Evolutionary conservation across 2,888 invertebrate genomes (phyloP).

Genomic region (Drosophila kanekoi): DNA sequence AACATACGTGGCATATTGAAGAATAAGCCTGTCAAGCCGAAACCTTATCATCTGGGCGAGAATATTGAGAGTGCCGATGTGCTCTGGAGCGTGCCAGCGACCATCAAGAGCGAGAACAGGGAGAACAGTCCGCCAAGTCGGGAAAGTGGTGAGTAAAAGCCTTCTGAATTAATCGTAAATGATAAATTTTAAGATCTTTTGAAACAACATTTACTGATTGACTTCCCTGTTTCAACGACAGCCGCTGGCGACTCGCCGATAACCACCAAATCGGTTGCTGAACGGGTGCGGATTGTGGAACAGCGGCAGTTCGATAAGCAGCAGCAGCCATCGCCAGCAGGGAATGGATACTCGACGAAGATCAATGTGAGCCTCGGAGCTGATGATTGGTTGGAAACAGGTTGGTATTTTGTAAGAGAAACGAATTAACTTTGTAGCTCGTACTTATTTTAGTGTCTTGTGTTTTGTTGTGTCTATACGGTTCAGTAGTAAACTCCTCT

Average conservation of each 20-base stretch:
- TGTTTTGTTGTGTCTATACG: slow-evolving; percentile 67
- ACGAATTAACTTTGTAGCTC: slow-evolving; percentile 50
- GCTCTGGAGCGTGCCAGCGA: slow-evolving; percentile 86
- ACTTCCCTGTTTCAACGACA: slow-evolving; percentile 8
- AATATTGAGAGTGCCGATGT: slow-evolving; percentile 86
- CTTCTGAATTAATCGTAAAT: not conserved
- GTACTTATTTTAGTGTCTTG: slow-evolving; percentile 46
- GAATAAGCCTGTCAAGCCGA: slow-evolving; percentile 90
- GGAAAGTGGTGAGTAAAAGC: slow-evolving; percentile 52
- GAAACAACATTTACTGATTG: slow-evolving; percentile 23
- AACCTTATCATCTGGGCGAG: slow-evolving; percentile 90
- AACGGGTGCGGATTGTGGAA: slow-evolving; percentile 86
- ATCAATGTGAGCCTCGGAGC: slow-evolving; percentile 86
- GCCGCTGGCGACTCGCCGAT: slow-evolving; percentile 42
- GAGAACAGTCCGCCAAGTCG: slow-evolving; percentile 54
- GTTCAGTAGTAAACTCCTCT: slow-evolving; percentile 73
- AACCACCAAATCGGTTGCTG: slow-evolving; percentile 84
- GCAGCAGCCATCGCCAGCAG: slow-evolving; percentile 54
- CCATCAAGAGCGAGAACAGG: slow-evolving; percentile 80
- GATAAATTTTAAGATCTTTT: not conserved
- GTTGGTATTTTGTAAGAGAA: slow-evolving; percentile 63
- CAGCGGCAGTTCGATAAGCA: slow-evolving; percentile 76
- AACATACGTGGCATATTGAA: slow-evolving; percentile 89
- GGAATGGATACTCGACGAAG: slow-evolving; percentile 87
- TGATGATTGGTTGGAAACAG: slow-evolving; percentile 80